Conservation (phyloP, 1,140 invertebrate genomes). For the Temnothorax nylanderi region DNA sequence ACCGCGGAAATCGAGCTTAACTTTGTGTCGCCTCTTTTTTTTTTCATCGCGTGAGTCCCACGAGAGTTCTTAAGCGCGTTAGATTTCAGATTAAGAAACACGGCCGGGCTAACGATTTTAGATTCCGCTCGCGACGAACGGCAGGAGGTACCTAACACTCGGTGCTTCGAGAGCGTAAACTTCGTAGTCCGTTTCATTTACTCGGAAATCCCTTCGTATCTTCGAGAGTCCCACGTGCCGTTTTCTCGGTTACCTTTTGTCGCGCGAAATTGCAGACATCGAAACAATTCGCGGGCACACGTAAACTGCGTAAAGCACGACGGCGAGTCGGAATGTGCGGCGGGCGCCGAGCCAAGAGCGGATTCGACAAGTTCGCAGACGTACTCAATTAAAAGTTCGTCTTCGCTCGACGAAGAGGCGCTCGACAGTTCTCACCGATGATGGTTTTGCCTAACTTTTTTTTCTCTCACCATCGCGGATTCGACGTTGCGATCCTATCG, state of each 20-base stretch:
- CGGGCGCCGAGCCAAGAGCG: constrained; percentile 56
- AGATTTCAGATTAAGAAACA: constrained; percentile 50
- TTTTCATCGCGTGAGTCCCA: neutral
- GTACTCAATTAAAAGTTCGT: constrained; percentile 74
- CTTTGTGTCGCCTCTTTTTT: neutral
- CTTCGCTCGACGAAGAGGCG: neutral
- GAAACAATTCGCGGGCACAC: constrained; percentile 43
- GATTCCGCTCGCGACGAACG: constrained; percentile 48
- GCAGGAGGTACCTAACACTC: neutral
- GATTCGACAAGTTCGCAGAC: constrained; percentile 70
- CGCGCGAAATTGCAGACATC: constrained; percentile 23
- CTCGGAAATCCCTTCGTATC: neutral
- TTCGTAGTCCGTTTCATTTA: constrained; percentile 28
- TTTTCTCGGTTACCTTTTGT: neutral
- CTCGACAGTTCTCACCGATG: neutral
- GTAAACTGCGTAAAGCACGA: constrained; percentile 5
- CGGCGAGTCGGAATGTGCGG: constrained; percentile 7
- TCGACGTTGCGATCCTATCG: constrained; percentile 46
- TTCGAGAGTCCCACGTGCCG: neutral
- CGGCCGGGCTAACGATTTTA: neutral
- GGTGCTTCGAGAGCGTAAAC: constrained; percentile 35
- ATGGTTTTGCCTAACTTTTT: neutral
- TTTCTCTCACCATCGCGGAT: neutral
- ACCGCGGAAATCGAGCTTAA: neutral
- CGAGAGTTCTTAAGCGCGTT: constrained; percentile 15